phyloP scores from a whole-genome alignment of 2,888 invertebrate genomes.

The Eledona agricola region DNA sequence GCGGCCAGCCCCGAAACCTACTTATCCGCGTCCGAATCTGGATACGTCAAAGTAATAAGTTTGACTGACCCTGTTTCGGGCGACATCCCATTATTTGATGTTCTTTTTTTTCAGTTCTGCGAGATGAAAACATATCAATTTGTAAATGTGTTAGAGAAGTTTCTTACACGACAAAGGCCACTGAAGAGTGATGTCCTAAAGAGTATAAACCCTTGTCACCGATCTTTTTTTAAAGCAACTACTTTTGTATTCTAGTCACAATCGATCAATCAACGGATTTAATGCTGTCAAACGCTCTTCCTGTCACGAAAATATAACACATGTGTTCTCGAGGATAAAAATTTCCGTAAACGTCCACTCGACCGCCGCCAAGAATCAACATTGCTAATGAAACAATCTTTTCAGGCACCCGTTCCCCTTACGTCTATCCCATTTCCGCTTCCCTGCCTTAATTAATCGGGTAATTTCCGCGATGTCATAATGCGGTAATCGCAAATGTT shows the following conservation, averaged over 20 bases:
- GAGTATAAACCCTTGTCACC: constrained; percentile 47
- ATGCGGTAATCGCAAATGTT: constrained; percentile 47
- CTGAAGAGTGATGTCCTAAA: constrained; percentile 45
- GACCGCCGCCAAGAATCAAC: constrained; percentile 21
- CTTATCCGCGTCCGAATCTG: constrained; percentile 19
- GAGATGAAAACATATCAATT: constrained; percentile 42
- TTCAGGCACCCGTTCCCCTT: constrained; percentile 11
- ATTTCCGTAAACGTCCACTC: constrained; percentile 28
- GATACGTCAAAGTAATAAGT: constrained; percentile 30
- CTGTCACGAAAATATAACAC: constrained; percentile 38
- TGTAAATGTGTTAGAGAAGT: constrained; percentile 43
- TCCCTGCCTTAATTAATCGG: constrained; percentile 48
- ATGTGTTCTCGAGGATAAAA: constrained; percentile 32
- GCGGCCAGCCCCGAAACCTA: constrained; percentile 12
- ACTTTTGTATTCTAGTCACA: constrained; percentile 49
- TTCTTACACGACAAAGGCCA: constrained; percentile 39
- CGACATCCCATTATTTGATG: constrained; percentile 32
- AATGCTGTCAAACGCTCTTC: constrained; percentile 51
- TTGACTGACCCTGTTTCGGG: constrained; percentile 28
- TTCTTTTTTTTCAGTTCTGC: constrained; percentile 22
- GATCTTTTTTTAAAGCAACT: constrained; percentile 44
- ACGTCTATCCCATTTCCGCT: constrained; percentile 44
- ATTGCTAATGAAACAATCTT: constrained; percentile 29
- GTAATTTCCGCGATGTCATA: constrained; percentile 51
- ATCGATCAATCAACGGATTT: constrained; percentile 53